Evolutionary conservation across 1,140 invertebrate species (phyloP), one percentile per base, ranked within the genome.

Genomic region (Eupristina koningsbergeri): DNA sequence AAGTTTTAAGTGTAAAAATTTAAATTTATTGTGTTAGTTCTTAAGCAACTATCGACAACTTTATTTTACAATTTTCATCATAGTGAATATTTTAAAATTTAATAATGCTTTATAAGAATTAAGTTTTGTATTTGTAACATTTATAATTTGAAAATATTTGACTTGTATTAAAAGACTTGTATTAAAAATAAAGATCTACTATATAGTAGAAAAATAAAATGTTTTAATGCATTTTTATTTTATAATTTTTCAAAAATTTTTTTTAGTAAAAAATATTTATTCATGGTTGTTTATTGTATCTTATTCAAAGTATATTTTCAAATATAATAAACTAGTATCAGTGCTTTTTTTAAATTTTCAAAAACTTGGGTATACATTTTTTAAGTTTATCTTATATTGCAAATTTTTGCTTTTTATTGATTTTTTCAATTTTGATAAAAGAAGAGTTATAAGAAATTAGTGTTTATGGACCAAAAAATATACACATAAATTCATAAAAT

Each of bases 1-100:
- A 74, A 81, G 53, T 81, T 64, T 76, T 81, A 74, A 75, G 19
- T 74, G 45, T 80, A 71, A 80, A 58, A 71, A 50, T 50, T 73
- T 71, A 71, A 71, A 9, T 53, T 58, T 69, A 41, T 29, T 41
- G 53, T 64, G n/a, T 78, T 78, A 64, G 69, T 71, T 39, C 47
- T 67, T 80, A 58, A 36, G 67, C 29, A 71, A 39, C 41, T 39
- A 45, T 47, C 22, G 41, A 58, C 36, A 58, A 29, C 29, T 78
- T 45, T 0, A 67, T 80, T 76, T 80, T 50, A n/a, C 13, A 34
- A 67, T 34, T 19, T 19, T 69, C n/a, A 41, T 31, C 17, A 64
- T 50, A 69, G 3, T 31, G 17, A 26, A 22, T 47, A 26, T 19
- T 80, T 47, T 34, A 47, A 31, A 36, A 50, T 80, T 22, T 34